Evolutionary conservation across 1,140 invertebrate genomes (phyloP).

Genomic region (Triops cancriformis): DNA sequence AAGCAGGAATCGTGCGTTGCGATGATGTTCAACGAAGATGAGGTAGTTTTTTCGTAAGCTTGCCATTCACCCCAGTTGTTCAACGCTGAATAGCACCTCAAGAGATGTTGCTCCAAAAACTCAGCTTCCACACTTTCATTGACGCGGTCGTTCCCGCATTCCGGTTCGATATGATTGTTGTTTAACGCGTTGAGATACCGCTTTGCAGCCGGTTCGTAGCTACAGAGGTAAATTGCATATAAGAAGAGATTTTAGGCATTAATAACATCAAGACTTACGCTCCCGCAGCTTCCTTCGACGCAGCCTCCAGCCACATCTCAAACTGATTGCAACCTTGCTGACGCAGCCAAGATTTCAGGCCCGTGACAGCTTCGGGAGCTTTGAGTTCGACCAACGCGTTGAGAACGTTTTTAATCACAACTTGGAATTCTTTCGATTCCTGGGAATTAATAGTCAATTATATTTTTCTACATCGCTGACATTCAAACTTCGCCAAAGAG

Average conservation of each 20-base stretch:
- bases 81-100: neutral
- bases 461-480: too few species aligned
- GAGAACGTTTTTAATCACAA: neutral
- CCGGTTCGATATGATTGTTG: too few species aligned
- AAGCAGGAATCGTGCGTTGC: neutral
- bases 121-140: neutral
- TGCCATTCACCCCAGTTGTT: neutral
- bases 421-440: slow-evolving; percentile 4
- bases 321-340: neutral
- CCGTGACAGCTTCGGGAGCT: neutral
- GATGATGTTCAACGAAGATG: neutral
- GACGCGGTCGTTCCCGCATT: too few species aligned
- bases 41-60: neutral
- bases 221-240: too few species aligned
- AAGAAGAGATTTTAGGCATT: too few species aligned
- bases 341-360: neutral
- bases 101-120: neutral
- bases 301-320: neutral
- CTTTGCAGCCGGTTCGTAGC: too few species aligned
- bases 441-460: neutral
- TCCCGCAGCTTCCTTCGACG: neutral
- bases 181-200: too few species aligned
- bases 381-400: neutral
- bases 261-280: neutral
- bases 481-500: too few species aligned